These are phyloP conservation scores for Mesorhabditis spiculigera DNA, from an alignment of 2,888 invertebrate species.

Conservation along the genomic window DNA sequence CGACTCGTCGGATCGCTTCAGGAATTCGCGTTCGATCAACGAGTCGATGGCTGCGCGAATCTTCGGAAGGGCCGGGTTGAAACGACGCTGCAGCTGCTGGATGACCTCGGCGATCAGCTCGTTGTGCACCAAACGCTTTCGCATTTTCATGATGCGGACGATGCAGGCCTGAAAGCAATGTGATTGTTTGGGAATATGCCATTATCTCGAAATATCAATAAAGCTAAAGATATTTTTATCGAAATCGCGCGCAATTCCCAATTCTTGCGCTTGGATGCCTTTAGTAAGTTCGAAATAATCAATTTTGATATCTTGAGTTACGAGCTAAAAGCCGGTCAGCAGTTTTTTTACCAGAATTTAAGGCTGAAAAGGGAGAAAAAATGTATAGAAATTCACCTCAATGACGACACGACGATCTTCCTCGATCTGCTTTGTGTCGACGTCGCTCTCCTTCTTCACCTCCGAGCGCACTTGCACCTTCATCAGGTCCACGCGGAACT, in stretches of 20 bases:
- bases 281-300: no score
- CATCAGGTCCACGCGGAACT: constrained; percentile 83
- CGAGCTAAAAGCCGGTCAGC: no score
- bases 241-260: no score
- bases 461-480: constrained; percentile 90
- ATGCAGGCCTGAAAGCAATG: constrained; percentile 64
- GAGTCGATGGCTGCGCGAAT: constrained; percentile 97
- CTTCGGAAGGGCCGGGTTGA: constrained; percentile 82
- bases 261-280: no score
- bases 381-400: constrained; percentile 68
- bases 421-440: constrained; percentile 96
- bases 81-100: constrained; percentile 86
- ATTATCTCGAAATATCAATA: no score
- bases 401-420: constrained; percentile 96
- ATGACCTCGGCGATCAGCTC: constrained; percentile 91
- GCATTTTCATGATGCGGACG: constrained; percentile 84
- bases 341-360: neutral
- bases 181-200: neutral
- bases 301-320: no score
- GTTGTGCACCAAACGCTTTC: constrained; percentile 85
- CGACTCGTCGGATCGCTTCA: constrained; percentile 91
- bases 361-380: neutral
- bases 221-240: no score
- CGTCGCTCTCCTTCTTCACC: constrained; percentile 90
- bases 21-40: constrained; percentile 96